phyloP scores from a whole-genome alignment of 2,113 vertebrate species.

The Myotis davidii region DNA sequence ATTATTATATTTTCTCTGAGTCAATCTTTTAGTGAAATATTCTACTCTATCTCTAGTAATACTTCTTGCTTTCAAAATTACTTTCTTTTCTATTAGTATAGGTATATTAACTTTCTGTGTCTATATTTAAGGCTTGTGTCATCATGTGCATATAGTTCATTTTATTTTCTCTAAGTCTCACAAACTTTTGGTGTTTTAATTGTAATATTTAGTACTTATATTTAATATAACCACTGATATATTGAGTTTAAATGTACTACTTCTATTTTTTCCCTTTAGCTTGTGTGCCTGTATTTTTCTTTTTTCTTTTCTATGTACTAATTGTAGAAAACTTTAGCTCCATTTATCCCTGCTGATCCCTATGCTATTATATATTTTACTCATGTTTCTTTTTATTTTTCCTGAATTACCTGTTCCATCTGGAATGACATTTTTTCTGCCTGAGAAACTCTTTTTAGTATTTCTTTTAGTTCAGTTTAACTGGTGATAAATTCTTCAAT shows the following conservation, averaged over 20 bases:
- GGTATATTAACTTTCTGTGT: background rate
- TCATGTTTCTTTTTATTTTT: background rate
- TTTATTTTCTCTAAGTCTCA: background rate
- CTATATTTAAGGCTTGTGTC: background rate
- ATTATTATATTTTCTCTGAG: background rate
- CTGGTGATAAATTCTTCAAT: background rate
- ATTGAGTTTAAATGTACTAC: background rate
- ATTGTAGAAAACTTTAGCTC: background rate
- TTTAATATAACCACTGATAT: background rate
- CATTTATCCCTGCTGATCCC: background rate
- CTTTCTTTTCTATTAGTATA: background rate
- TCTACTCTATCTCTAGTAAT: background rate
- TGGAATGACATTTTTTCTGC: background rate
- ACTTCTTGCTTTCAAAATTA: background rate
- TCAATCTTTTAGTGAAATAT: background rate
- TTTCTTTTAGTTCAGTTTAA: constrained; percentile 2
- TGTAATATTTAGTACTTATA: background rate
- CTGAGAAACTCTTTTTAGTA: background rate
- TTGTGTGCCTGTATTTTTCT: background rate
- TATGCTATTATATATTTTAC: background rate
- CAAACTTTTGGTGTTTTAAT: background rate
- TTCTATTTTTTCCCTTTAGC: background rate
- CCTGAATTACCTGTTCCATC: background rate
- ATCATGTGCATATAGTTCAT: background rate
- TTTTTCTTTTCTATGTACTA: background rate